phyloP scores from a whole-genome alignment of 2,888 invertebrate species.

The Plagodis pulveraria region DNA sequence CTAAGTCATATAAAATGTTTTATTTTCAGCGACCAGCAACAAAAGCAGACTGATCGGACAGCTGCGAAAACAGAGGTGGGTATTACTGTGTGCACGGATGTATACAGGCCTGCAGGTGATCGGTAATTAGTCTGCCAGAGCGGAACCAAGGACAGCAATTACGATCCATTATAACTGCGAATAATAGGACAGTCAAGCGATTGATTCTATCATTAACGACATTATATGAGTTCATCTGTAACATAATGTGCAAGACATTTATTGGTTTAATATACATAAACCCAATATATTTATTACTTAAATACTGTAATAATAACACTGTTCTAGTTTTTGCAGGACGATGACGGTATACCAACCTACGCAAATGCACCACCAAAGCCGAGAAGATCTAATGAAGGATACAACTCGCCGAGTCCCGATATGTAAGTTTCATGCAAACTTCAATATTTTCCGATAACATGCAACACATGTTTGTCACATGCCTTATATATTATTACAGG shows the following conservation, averaged over 20 bases:
- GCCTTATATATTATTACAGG: constrained; percentile 54
- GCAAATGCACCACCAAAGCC: constrained; percentile 96
- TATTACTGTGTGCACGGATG: constrained; percentile 63
- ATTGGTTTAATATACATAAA: no score
- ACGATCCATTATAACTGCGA: constrained; percentile 65
- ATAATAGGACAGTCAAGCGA: constrained; percentile 30
- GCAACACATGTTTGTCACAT: constrained; percentile 16
- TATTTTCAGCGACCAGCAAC: constrained; percentile 73
- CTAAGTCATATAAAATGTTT: constrained; percentile 28
- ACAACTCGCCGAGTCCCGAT: constrained; percentile 90
- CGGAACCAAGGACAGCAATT: constrained; percentile 79
- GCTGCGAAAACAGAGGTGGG: constrained; percentile 76
- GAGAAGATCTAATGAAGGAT: constrained; percentile 90
- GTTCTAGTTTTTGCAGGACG: constrained; percentile 53
- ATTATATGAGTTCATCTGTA: constrained; percentile 21
- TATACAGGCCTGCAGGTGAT: constrained; percentile 61
- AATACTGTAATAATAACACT: no score
- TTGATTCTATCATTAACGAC: constrained; percentile 30
- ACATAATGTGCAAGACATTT: no score
- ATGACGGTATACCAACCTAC: constrained; percentile 87
- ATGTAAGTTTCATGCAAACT: constrained; percentile 65
- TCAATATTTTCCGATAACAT: neutral
- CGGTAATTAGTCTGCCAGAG: constrained; percentile 69
- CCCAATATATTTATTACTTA: no score
- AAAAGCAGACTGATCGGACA: constrained; percentile 67